Evolutionary conservation across 1,140 invertebrate species (phyloP).

Genomic region (Rhopalosiphum padi): DNA sequence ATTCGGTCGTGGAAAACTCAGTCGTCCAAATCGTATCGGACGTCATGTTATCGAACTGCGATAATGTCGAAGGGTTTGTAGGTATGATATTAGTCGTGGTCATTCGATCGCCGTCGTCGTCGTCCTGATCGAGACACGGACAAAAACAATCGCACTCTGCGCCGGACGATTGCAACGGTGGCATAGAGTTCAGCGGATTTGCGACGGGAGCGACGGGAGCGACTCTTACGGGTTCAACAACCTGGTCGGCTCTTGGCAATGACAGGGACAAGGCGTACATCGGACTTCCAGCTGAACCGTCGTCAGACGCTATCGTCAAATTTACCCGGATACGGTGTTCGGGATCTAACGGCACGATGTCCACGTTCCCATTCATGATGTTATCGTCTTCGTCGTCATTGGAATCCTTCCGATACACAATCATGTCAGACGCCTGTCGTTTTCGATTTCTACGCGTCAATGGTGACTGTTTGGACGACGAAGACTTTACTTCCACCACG

Average conservation of each 20-base stretch:
- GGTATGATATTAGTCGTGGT: background rate
- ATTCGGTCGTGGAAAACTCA: background rate
- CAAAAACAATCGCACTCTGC: conserved; percentile 80
- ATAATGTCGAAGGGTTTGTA: background rate
- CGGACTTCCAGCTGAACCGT: conserved; percentile 63
- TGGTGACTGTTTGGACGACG: background rate
- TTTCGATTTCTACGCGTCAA: background rate
- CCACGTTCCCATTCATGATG: background rate
- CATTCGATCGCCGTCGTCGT: background rate
- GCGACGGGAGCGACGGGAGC: conserved; percentile 53
- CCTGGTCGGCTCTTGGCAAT: background rate
- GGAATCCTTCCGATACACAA: conserved; percentile 35
- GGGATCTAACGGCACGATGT: conserved; percentile 21
- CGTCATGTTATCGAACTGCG: background rate
- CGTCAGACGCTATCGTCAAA: conserved; percentile 75
- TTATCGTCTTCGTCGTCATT: background rate
- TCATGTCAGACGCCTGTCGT: conserved; percentile 13
- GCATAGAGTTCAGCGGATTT: conserved; percentile 61
- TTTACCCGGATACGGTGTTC: conserved; percentile 62
- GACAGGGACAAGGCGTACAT: conserved; percentile 36
- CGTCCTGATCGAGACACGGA: conserved; percentile 67
- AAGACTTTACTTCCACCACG: background rate
- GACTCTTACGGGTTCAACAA: background rate
- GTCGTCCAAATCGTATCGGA: background rate
- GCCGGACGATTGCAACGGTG: conserved; percentile 64